These are phyloP conservation scores for Stictonetta naevosa DNA, from an alignment of 2,113 vertebrate species.

Conservation along the genomic window DNA sequence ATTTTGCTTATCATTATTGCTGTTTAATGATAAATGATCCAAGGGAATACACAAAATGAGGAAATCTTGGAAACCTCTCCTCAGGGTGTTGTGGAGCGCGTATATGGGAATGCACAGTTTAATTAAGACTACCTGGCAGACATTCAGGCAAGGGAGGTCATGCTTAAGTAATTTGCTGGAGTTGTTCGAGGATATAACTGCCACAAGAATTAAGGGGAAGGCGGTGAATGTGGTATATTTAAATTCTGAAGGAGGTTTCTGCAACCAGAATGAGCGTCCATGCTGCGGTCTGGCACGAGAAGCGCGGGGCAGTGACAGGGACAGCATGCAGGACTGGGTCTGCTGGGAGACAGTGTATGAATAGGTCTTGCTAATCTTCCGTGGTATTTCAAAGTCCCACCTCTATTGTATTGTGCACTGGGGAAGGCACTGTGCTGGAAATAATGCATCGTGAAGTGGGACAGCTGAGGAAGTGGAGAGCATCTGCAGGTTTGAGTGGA, in stretches of 20 bases:
- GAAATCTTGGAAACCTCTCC: slow-evolving; percentile 43
- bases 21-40: slow-evolving; percentile 48
- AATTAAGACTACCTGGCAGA: slow-evolving; percentile 68
- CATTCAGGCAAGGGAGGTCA: slow-evolving; percentile 46
- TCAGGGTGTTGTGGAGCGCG: not conserved
- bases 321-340: not conserved
- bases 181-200: slow-evolving; percentile 51
- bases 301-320: not conserved
- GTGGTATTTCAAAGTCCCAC: not conserved
- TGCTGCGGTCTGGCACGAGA: not conserved
- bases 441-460: not conserved
- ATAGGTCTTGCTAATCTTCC: not conserved
- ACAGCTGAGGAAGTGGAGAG: not conserved
- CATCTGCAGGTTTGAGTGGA: accelerated
- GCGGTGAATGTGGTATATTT: not conserved
- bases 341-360: accelerated
- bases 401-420: not conserved
- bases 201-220: slow-evolving; percentile 14
- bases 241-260: not conserved
- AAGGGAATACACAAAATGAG: slow-evolving; percentile 36
- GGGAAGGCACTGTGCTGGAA: not conserved
- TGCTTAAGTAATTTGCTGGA: slow-evolving; percentile 48
- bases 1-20: slow-evolving; percentile 44
- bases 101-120: slow-evolving; percentile 31
- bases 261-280: not conserved